Percentiles rank a stretch among this genome's conserved stretches.
phyloP scores from a whole-genome alignment of 2,797 vertebrate species.

The Chelonia mydas region DNA sequence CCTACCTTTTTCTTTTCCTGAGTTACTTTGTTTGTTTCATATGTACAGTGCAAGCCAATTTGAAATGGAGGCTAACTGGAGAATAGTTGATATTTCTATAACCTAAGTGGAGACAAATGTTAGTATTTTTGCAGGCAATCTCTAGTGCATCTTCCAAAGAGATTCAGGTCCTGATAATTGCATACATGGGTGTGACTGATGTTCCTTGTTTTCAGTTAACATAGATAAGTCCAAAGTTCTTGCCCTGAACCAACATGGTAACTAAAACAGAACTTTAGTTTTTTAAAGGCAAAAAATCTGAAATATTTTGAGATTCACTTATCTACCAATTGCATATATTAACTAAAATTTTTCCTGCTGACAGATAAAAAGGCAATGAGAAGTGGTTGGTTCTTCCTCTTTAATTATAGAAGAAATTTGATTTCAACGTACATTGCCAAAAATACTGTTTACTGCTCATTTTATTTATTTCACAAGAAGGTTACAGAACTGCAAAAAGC shows the following conservation, averaged over 20 bases:
- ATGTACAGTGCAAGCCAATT: neutral
- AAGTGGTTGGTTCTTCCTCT: neutral
- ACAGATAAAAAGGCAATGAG: neutral
- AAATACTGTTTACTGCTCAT: neutral
- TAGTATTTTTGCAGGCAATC: neutral
- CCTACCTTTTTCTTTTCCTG: neutral
- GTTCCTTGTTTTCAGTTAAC: neutral
- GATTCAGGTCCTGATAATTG: rapidly evolving
- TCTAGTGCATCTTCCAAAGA: neutral
- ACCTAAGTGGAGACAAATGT: neutral
- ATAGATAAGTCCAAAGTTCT: neutral
- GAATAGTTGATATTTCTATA: neutral
- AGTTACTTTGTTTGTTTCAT: neutral
- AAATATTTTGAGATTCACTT: neutral
- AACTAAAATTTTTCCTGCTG: neutral
- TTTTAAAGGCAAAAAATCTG: neutral
- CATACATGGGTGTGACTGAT: neutral
- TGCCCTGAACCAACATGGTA: neutral
- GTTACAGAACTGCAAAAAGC: neutral
- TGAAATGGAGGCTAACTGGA: neutral
- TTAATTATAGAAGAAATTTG: neutral
- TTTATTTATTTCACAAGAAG: neutral
- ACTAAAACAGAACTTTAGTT: neutral
- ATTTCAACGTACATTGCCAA: neutral
- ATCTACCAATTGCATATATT: neutral